Conservation (phyloP, 2,113 vertebrate species). For the Cyanoliseus patagonus region DNA sequence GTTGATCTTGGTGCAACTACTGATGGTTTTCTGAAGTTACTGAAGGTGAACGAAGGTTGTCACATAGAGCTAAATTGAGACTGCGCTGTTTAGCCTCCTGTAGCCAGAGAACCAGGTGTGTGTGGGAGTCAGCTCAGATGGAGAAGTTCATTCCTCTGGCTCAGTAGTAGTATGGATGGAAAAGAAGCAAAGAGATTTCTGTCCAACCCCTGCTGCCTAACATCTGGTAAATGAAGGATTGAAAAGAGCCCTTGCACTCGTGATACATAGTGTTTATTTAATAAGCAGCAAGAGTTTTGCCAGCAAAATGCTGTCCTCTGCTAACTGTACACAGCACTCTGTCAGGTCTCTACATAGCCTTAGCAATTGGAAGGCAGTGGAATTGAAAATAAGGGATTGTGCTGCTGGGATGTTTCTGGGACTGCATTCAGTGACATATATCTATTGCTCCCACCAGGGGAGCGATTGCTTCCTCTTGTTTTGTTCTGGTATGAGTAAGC, state of each 20-base stretch:
- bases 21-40: background rate
- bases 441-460: background rate
- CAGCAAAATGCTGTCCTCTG: slow-evolving; percentile 2
- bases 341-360: background rate
- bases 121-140: background rate
- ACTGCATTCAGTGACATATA: background rate
- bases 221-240: background rate
- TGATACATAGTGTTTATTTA: slow-evolving; percentile 15
- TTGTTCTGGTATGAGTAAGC: background rate
- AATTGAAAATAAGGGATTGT: background rate
- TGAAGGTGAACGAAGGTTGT: background rate
- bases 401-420: background rate
- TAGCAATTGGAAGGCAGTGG: background rate
- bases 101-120: background rate
- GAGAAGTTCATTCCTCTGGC: background rate
- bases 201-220: background rate
- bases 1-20: background rate
- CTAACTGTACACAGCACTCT: background rate
- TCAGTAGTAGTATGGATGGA: background rate
- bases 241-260: background rate
- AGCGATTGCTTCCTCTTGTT: background rate
- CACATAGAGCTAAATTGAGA: background rate
- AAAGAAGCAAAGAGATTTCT: slow-evolving; percentile 4
- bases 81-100: background rate
- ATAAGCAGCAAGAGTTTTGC: slow-evolving; percentile 18